A percentile compares a stretch with the other conserved stretches of the same genome.
These are phyloP conservation scores for Pituophis catenifer DNA, from an alignment of 2,113 vertebrate species.

Conservation along the genomic window DNA sequence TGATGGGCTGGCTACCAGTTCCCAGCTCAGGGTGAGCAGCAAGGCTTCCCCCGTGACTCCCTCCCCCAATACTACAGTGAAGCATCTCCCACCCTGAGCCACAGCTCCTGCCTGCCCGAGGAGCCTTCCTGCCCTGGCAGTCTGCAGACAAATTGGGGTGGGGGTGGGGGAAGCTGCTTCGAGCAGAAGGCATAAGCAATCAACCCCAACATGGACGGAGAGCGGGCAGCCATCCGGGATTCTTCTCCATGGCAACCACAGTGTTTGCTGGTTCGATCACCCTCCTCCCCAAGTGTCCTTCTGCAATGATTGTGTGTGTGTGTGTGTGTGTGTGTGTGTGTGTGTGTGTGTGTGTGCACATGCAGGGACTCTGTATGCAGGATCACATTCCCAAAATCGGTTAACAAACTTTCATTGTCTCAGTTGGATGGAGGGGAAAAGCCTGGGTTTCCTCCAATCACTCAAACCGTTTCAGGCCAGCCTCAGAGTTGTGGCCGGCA, in stretches of 20 bases:
- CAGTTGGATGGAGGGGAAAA: background rate
- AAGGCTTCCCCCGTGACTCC: background rate
- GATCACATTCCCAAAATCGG: background rate
- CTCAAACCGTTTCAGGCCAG: background rate
- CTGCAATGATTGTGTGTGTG: background rate
- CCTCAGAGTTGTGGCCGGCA: background rate
- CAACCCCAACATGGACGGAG: background rate
- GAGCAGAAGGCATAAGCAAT: background rate
- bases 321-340: too few relatives aligned
- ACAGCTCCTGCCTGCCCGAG: background rate
- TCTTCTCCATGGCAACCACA: background rate
- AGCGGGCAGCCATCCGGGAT: background rate
- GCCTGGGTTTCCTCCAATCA: background rate
- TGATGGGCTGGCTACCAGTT: background rate
- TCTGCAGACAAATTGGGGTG: background rate
- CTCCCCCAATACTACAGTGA: too few relatives aligned
- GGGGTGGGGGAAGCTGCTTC: background rate
- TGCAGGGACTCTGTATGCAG: background rate
- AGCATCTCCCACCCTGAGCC: background rate
- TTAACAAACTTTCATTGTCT: background rate
- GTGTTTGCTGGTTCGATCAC: background rate
- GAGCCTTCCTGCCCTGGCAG: background rate
- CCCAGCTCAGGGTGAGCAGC: background rate
- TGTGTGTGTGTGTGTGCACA: rapidly evolving
- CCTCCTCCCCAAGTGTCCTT: background rate